Base-by-base conservation (phyloP, 2,113 vertebrate genomes). In the Struthidea cinerea region DNA sequence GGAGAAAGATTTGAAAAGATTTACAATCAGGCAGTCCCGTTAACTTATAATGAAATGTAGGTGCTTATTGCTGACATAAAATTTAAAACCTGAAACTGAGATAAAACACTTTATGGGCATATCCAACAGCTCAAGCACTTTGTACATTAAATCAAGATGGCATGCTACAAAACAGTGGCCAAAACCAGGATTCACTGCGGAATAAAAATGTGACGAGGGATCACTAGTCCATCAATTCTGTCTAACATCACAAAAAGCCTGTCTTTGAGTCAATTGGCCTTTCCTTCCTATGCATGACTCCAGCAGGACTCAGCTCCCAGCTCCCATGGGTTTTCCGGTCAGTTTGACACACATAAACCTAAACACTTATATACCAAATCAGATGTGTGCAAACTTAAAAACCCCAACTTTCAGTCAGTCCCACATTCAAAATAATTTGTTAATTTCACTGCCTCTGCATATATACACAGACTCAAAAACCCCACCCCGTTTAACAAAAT, bases 141-240 rank as follows among this genome's bases (percentile, higher is more conserved):
- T 80, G 27, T 23, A 73, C 59, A 57, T 46, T 93, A 97, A 97
- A 94, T 96, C 91, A 97, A 92, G 73, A 46, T 28, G 76, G 28
- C 68, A 59, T 35, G 26, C 49, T 84, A 41, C 41, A 63, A 71
- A 95, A 85, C 15, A 94, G 89, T 67, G 65, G 63, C 85, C 91
- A 97, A 94, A 83, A 52, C 16, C 15, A 56, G 70, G 68, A 86
- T 77, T 93, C 81, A 78, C 65, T 82, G 24, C 18, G 61, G 83
- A 88, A 97, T 56, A 49, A 80, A 83, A 74, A 60, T 44, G 12
- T 44, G 84, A 61, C 44, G 89, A 97, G 80, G 87, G 49, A 61
- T 95, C 84, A 87, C 32, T 35, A 80, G 90, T 93, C 95, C 90
- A 95, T 96, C 93, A 97, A 30, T 87, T 97, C 82, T 78, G 28